Percentiles rank a stretch among this genome's conserved stretches.
These are phyloP conservation scores for Exocentrus adspersus DNA, from an alignment of 2,888 invertebrate species.

Conservation along the genomic window DNA sequence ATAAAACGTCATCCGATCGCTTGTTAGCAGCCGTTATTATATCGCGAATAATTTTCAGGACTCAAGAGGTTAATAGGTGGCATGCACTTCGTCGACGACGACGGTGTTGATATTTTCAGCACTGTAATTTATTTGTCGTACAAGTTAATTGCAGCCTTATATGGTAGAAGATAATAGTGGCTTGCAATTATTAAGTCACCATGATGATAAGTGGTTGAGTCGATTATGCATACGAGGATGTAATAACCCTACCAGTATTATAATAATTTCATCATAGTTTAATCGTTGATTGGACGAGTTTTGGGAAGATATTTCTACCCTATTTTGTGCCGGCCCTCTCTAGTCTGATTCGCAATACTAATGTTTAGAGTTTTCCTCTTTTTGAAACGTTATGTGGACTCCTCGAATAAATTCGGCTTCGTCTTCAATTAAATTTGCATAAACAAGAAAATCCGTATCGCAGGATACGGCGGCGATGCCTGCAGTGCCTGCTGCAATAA, in stretches of 20 bases:
- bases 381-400: no score
- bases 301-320: no score
- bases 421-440: neutral
- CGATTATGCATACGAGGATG: no score
- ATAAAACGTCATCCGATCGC: constrained; percentile 12
- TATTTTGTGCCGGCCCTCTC: no score
- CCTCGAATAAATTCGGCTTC: neutral
- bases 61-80: constrained; percentile 11
- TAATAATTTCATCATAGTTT: no score
- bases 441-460: neutral
- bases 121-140: constrained; percentile 10
- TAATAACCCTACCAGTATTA: no score
- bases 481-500: neutral
- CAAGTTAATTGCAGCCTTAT: neutral
- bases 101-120: constrained; percentile 4
- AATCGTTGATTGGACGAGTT: no score
- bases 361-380: no score
- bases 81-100: constrained; percentile 6
- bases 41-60: constrained; percentile 11
- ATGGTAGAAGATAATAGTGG: neutral
- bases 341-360: no score
- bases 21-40: constrained; percentile 20
- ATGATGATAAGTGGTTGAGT: no score
- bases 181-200: neutral
- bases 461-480: neutral